These are phyloP conservation scores for Oostethus manadensis DNA, from an alignment of 2,113 vertebrate species.

Conservation along the genomic window DNA sequence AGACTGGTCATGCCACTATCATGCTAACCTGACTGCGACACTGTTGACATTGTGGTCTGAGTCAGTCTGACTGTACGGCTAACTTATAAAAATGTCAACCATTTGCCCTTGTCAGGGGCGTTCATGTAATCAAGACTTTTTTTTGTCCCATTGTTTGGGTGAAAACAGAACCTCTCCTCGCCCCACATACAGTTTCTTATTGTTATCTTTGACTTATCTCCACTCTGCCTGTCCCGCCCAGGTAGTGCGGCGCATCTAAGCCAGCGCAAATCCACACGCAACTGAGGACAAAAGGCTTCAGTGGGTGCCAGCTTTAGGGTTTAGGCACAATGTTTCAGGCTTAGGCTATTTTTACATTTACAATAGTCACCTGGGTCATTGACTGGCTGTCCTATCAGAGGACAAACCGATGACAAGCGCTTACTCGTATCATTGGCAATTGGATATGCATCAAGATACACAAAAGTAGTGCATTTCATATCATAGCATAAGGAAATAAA, in stretches of 20 bases:
- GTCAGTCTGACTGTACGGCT: conserved; percentile 37
- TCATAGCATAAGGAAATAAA: too few species aligned
- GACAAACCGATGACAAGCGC: too few species aligned
- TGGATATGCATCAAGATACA: too few species aligned
- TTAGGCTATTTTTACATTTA: conserved; percentile 35
- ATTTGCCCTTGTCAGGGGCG: conserved; percentile 19
- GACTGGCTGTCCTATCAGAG: background rate
- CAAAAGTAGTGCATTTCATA: too few species aligned
- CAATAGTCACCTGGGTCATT: conserved; percentile 30
- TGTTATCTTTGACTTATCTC: conserved; percentile 25
- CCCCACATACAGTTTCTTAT: conserved; percentile 11
- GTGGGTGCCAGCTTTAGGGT: conserved; percentile 53
- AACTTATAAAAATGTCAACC: conserved; percentile 15
- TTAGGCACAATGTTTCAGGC: conserved; percentile 29
- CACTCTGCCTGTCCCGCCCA: conserved; percentile 26
- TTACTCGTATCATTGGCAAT: too few species aligned
- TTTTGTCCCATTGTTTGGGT: conserved; percentile 16
- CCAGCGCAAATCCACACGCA: conserved; percentile 29
- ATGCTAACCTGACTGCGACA: conserved; percentile 38
- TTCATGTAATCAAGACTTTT: conserved; percentile 32
- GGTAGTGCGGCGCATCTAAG: conserved; percentile 26
- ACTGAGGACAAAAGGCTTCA: conserved; percentile 35
- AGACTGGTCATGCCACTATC: conserved; percentile 47
- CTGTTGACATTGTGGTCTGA: conserved; percentile 36
- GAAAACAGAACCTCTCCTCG: conserved; percentile 32